These are phyloP conservation scores for Lepisosteus osseus DNA, from an alignment of 2,113 vertebrate genomes.

Conservation along the genomic window DNA sequence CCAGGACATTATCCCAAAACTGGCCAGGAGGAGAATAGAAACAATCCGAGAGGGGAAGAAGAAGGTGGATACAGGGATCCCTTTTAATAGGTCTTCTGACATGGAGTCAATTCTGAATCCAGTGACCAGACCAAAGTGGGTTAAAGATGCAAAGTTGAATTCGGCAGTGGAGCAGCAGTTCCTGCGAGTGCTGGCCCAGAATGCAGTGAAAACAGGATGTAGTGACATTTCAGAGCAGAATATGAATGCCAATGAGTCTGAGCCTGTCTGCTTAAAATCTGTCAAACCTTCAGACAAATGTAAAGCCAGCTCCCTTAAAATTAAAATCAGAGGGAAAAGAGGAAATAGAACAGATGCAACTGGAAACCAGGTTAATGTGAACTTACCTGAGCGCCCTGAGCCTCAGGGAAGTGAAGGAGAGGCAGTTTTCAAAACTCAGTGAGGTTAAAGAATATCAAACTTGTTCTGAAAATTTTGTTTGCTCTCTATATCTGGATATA, in stretches of 20 bases:
- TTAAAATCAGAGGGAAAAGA: not conserved
- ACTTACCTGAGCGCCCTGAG: not conserved
- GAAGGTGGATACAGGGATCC: not conserved
- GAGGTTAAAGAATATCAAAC: too few species aligned
- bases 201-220: not conserved
- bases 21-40: not conserved
- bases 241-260: not conserved
- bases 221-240: too few species aligned
- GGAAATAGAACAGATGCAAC: not conserved
- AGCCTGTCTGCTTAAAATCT: not conserved
- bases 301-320: not conserved
- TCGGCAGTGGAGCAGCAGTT: constrained; percentile 11
- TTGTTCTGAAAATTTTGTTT: too few species aligned
- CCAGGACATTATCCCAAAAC: constrained; percentile 1
- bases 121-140: not conserved
- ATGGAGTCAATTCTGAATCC: not conserved
- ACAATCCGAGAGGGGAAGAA: not conserved
- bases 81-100: not conserved
- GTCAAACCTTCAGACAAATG: not conserved
- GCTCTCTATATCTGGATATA: too few species aligned
- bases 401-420: not conserved
- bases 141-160: not conserved
- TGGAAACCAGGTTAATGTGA: not conserved
- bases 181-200: constrained; percentile 1
- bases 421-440: too few species aligned